A percentile compares a stretch with the other conserved stretches of the same genome.
phyloP scores from a whole-genome alignment of 2,113 vertebrate species.

The Python bivittatus region DNA sequence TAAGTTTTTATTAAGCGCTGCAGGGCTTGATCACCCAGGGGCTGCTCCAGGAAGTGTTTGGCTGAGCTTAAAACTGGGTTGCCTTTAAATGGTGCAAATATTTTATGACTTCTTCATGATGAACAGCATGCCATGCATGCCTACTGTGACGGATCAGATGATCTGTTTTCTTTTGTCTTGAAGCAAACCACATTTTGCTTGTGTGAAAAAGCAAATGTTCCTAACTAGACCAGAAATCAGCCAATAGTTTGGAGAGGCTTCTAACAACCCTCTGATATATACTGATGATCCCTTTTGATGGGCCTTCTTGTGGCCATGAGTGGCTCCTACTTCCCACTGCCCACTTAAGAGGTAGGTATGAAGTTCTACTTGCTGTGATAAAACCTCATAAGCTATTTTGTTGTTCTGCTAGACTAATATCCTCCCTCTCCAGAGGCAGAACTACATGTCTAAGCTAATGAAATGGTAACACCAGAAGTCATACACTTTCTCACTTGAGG shows the following conservation, averaged over 20 bases:
- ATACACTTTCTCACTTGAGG: conserved; percentile 45
- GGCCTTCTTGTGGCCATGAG: conserved; percentile 55
- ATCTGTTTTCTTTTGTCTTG: conserved; percentile 70
- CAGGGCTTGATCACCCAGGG: conserved; percentile 36
- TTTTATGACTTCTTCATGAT: conserved; percentile 58
- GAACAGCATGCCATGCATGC: conserved; percentile 41
- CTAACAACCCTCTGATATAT: conserved; percentile 49
- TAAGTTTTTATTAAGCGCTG: conserved; percentile 51
- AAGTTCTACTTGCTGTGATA: conserved; percentile 56
- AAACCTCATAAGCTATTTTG: conserved; percentile 45
- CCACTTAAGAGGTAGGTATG: conserved; percentile 47
- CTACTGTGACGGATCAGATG: conserved; percentile 44
- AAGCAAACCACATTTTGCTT: conserved; percentile 62
- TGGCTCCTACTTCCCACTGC: not conserved
- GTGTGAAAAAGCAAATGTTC: conserved; percentile 65
- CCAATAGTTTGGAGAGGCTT: conserved; percentile 65
- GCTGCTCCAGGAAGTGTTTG: conserved; percentile 22
- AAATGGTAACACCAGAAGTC: conserved; percentile 65
- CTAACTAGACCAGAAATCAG: conserved; percentile 55
- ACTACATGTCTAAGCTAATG: conserved; percentile 34
- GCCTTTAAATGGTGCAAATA: conserved; percentile 42
- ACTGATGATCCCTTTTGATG: conserved; percentile 54
- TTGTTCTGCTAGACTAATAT: not conserved
- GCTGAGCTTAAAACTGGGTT: conserved; percentile 30
- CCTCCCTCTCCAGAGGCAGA: conserved; percentile 2